Conservation (phyloP, 1,140 invertebrate genomes). For the Hylaeus volcanicus region DNA sequence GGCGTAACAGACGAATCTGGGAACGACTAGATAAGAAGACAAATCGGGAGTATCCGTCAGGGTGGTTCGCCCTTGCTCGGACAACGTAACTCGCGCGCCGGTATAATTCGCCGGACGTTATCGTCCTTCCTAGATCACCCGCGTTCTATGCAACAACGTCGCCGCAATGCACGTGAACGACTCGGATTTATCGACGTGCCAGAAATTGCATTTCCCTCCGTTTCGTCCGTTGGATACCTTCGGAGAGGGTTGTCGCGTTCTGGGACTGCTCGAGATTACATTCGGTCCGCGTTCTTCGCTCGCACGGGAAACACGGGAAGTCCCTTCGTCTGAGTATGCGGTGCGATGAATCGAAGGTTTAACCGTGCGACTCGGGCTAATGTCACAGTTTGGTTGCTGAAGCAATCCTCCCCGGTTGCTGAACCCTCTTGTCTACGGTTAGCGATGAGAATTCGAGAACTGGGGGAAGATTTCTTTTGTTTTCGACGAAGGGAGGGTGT, state of each 20-base stretch:
- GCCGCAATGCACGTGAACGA: constrained; percentile 36
- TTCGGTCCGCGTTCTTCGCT: constrained; percentile 24
- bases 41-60: constrained; percentile 61
- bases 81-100: constrained; percentile 1
- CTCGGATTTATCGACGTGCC: constrained; percentile 47
- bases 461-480: no score
- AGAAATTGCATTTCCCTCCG: constrained; percentile 46
- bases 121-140: constrained; percentile 47
- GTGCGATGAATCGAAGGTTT: no score
- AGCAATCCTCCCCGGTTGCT: no score
- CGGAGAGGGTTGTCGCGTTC: not conserved
- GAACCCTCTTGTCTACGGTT: no score
- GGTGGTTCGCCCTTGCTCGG: constrained; percentile 12
- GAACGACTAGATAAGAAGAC: constrained; percentile 63
- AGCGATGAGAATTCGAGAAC: no score
- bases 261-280: constrained; percentile 11
- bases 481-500: no score
- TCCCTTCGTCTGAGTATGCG: no score
- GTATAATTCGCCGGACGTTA: constrained; percentile 55
- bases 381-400: no score
- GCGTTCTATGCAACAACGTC: constrained; percentile 24
- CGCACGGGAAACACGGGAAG: not conserved
- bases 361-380: no score
- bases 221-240: constrained; percentile 23
- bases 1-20: constrained; percentile 46